Conservation (phyloP, 2,797 vertebrate genomes). For the Intellagama lesueurii region DNA sequence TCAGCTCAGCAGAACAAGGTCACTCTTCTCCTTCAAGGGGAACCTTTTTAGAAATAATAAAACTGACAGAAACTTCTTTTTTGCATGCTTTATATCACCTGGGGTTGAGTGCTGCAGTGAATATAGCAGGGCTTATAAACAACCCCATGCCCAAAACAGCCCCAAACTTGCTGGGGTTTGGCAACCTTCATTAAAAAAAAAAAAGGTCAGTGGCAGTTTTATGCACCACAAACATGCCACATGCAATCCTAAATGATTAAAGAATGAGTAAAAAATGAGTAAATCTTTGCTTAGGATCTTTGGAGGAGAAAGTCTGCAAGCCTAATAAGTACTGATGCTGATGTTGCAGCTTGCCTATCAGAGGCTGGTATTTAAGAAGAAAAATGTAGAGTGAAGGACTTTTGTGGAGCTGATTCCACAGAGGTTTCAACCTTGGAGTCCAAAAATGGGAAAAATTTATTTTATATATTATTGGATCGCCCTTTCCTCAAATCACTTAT, state of each 20-base stretch:
- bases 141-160: slow-evolving; percentile 74
- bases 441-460: slow-evolving; percentile 26
- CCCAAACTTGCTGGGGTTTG: slow-evolving; percentile 57
- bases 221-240: slow-evolving; percentile 74
- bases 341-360: slow-evolving; percentile 52
- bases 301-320: slow-evolving; percentile 62
- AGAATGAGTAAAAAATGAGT: slow-evolving; percentile 57
- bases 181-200: slow-evolving; percentile 63
- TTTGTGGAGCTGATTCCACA: slow-evolving; percentile 28
- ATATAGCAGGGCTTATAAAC: slow-evolving; percentile 84
- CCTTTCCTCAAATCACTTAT: slow-evolving; percentile 25
- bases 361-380: slow-evolving; percentile 42
- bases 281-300: slow-evolving; percentile 64
- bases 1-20: slow-evolving; percentile 87
- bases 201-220: slow-evolving; percentile 75
- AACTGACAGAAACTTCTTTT: slow-evolving; percentile 89
- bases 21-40: slow-evolving; percentile 87
- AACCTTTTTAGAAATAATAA: slow-evolving; percentile 90
- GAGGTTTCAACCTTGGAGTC: slow-evolving; percentile 37
- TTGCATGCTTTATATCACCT: slow-evolving; percentile 87
- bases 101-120: slow-evolving; percentile 85
- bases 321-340: slow-evolving; percentile 54
- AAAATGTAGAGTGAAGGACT: slow-evolving; percentile 42
- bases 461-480: slow-evolving; percentile 17
- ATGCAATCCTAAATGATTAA: slow-evolving; percentile 72